phyloP scores from a whole-genome alignment of 2,888 invertebrate genomes.

The Phengaris arion region DNA sequence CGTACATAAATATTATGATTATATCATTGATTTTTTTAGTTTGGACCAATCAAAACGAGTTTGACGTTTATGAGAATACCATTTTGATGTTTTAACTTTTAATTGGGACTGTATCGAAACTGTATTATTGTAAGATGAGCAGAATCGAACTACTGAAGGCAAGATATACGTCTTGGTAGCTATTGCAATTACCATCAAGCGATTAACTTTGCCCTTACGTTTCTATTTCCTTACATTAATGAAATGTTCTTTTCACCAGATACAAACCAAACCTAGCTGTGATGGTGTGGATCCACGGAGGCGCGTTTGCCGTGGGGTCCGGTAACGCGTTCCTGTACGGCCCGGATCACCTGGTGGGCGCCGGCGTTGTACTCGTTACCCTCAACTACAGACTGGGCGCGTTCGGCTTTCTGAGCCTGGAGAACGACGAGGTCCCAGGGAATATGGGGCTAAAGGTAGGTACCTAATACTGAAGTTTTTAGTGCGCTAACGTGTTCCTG shows the following conservation, averaged over 20 bases:
- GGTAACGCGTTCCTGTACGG: conserved; percentile 82
- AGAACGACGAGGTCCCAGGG: conserved; percentile 81
- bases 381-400: conserved; percentile 82
- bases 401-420: conserved; percentile 82
- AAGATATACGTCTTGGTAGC: no score
- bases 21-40: no score
- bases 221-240: neutral
- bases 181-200: no score
- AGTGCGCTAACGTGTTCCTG: conserved; percentile 81
- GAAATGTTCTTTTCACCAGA: conserved; percentile 45
- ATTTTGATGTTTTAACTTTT: no score
- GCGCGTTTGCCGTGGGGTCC: conserved; percentile 81
- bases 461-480: no score
- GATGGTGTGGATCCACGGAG: conserved; percentile 84
- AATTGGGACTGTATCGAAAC: no score
- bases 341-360: conserved; percentile 80
- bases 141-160: no score
- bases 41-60: no score
- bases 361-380: conserved; percentile 82
- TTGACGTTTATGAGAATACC: no score
- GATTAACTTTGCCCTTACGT: no score
- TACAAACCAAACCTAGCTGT: conserved; percentile 80
- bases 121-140: no score
- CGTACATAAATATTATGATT: no score
- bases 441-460: conserved; percentile 82